Conservation (phyloP, 2,797 vertebrate species). For the Avahi laniger region DNA sequence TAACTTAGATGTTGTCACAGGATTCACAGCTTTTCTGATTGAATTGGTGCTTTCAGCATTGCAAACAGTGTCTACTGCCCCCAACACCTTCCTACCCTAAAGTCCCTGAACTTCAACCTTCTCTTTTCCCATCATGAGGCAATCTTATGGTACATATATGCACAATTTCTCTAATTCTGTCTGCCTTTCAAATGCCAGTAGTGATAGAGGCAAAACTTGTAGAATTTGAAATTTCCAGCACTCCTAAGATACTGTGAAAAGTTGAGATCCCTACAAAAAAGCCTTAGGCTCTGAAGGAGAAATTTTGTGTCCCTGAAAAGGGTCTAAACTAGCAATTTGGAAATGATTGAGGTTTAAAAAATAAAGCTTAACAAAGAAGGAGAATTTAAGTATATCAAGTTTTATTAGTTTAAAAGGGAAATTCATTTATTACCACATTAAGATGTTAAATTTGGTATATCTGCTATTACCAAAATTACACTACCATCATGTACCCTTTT, state of each 20-base stretch:
- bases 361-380: background rate
- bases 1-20: background rate
- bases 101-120: background rate
- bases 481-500: background rate
- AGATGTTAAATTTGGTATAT: background rate
- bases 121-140: background rate
- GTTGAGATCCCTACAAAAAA: background rate
- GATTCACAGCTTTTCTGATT: background rate
- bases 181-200: conserved; percentile 37
- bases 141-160: background rate
- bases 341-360: background rate
- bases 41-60: background rate
- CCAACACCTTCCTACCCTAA: background rate
- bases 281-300: background rate
- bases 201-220: background rate
- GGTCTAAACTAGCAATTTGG: background rate
- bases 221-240: background rate
- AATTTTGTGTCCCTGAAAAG: background rate
- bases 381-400: background rate
- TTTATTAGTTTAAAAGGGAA: conserved; percentile 25
- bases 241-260: conserved; percentile 12
- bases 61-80: background rate
- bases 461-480: conserved; percentile 28
- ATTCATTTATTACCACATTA: background rate
- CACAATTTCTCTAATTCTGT: background rate